Evolutionary conservation across 1,140 invertebrate genomes (phyloP).

Genomic region (Riptortus pedestris): DNA sequence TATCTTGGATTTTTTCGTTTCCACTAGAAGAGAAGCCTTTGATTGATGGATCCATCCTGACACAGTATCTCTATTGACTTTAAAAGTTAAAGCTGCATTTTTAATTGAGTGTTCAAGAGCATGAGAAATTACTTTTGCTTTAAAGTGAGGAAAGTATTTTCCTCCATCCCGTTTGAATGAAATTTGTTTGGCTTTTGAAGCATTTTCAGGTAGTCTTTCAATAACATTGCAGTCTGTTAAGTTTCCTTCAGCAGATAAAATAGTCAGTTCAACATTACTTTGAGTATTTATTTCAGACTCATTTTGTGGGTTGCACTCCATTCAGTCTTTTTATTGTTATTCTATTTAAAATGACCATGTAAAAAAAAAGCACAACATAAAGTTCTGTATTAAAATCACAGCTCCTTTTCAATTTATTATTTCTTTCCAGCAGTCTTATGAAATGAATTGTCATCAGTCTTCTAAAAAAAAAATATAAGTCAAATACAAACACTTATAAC

Average conservation of each 20-base stretch:
- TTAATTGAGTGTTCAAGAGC: conserved; percentile 28
- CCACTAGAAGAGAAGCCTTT: too few relatives aligned
- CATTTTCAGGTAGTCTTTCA: not conserved
- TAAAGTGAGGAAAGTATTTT: conserved; percentile 32
- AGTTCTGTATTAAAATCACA: not conserved
- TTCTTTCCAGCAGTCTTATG: not conserved
- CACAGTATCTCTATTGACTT: conserved; percentile 29
- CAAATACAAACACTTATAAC: too few relatives aligned
- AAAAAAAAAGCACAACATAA: not conserved
- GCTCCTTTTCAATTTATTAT: not conserved
- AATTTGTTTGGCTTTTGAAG: not conserved
- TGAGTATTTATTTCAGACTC: conserved; percentile 3
- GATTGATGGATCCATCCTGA: conserved; percentile 29
- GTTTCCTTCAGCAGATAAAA: not conserved
- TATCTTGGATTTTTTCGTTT: too few relatives aligned
- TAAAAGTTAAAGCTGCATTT: conserved; percentile 31
- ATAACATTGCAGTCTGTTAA: not conserved
- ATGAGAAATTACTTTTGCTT: conserved; percentile 30
- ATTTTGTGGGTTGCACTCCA: not conserved
- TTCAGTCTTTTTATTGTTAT: not conserved
- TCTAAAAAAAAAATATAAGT: not conserved
- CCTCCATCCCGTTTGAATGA: conserved; percentile 26
- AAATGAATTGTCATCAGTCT: not conserved
- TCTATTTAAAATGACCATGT: not conserved
- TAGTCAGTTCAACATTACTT: not conserved